Base-by-base conservation (phyloP, 30 jellyfish, hydroid and myxozoan species). In the Hydractinia symbiolongicarpus region DNA sequence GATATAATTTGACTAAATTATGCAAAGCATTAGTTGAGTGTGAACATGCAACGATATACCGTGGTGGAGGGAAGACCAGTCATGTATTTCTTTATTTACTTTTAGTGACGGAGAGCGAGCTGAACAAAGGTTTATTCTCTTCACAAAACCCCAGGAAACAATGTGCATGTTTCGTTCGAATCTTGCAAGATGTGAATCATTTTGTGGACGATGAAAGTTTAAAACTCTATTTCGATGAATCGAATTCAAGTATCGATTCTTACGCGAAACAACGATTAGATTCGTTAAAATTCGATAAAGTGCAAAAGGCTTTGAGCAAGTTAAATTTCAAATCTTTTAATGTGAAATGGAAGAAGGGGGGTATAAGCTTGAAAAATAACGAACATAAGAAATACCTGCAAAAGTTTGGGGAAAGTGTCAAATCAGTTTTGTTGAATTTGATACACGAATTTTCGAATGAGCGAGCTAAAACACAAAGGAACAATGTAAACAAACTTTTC, bases 391-490 rank as follows among this genome's bases (percentile, higher is more conserved):
- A 64, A 13, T 64, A 64, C 16, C 74, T 64, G 19, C 19, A 64
- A 64, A 64, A 13, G 4, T 13, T 64, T 64, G 74, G 74, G 19
- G 74, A 64, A 64, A 13, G 16, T 51, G 74, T 64, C 9, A 64
- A 13, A 64, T 7, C 74, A n/a, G 74, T 13, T 13, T 64, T 64
- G 74, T 64, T 64, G 40, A 64, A 64, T 51, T n/a, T 51, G 40
- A 64, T 64, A n/a, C 74, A 64, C 40, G 74, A 51, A 7, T 44
- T 64, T 44, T 44, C 74, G 19, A 51, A 64, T 64, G 74, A 64
- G 40, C 19, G 9, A 51, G 9, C 40, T 13, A 4, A 64, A 7
- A 64, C 9, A 64, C 52, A 51, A 6, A n/a, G 19, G 19, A n/a
- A 7, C 40, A 44, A 64, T 64, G 40, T 44, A 51, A 64, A 51